Evolutionary conservation across 2,797 vertebrate genomes (phyloP), one percentile per base, ranked within the genome.

Genomic region (Tympanoctomys barrerae): DNA sequence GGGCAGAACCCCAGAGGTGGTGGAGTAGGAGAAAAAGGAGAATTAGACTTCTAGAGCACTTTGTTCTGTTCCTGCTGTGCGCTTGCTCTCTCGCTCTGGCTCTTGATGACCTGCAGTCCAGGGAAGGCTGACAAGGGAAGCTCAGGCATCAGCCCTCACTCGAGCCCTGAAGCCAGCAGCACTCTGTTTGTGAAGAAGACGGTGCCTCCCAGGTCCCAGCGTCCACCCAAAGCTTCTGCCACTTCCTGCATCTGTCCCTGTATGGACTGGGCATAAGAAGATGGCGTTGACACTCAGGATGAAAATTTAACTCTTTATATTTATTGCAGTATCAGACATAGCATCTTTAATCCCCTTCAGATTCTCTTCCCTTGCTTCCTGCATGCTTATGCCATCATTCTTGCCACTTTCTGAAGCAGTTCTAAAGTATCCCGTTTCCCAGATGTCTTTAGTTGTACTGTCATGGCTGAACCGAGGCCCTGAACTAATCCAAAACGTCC

Each of bases 221-320:
- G 82, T 68, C 79, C 14, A 19, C 21, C 21, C 11, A 21, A 8
- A 26, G 18, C 6, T n/a, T 33, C 91, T 36, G 66, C 28, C 46
- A 4, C 52, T 78, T 85, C 28, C 39, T 28, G 28, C 12, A 13
- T 28, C 1, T 1, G 31, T 61, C 46, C 10, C 57, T 83, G n/a
- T 4, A 1, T 0, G 0, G 22, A 14, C 62, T 52, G 39, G 18
- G 46, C 42, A 13, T 2, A 24, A 7, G 42, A 77, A 49, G 26
- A 26, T 49, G 42, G 46, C 42, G 49, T 49, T 7, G 26, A 49
- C 18, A 31, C 26, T 49, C 28, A 18, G 42, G 7, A 26, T 31
- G 42, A 77, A 31, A 28, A 42, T 77, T 77, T 77, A 18, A 31
- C 73, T 77, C 31, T 16, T 31, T 28, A 49, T 9, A 8, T 49